Evolutionary conservation across 92 coral and sea anemone genomes (phyloP).

Genomic region (Nematostella vectensis): DNA sequence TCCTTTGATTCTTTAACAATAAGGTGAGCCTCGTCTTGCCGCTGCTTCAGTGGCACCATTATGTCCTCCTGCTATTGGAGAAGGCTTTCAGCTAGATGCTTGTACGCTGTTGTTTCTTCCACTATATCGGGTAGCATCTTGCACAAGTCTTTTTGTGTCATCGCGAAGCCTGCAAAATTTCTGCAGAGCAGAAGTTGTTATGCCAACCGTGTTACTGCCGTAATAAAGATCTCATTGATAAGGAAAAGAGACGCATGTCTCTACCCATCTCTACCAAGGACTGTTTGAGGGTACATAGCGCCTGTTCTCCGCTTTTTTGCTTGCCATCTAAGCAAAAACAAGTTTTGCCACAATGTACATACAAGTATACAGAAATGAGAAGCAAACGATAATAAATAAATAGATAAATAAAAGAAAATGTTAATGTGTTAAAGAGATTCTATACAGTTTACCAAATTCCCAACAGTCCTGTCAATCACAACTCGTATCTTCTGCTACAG

Average conservation of each 20-base stretch:
- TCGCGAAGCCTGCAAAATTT: slow-evolving; percentile 55
- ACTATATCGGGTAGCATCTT: slow-evolving; percentile 31
- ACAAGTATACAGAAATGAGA: no score
- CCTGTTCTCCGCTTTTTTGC: not conserved
- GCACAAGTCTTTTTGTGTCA: slow-evolving; percentile 36
- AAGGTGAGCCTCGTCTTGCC: slow-evolving; percentile 40
- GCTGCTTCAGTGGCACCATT: slow-evolving; percentile 31
- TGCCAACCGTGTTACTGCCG: slow-evolving; percentile 27
- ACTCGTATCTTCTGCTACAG: no score
- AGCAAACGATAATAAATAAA: no score
- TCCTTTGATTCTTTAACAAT: slow-evolving; percentile 34
- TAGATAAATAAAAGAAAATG: no score
- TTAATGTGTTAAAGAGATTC: no score
- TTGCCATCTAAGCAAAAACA: no score
- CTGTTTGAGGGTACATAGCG: slow-evolving; percentile 1
- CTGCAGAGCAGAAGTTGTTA: slow-evolving; percentile 3
- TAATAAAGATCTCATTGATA: slow-evolving; percentile 40
- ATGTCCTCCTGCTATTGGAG: slow-evolving; percentile 42
- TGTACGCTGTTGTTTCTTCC: slow-evolving; percentile 27
- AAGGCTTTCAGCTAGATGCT: slow-evolving; percentile 15
- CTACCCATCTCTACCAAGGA: slow-evolving; percentile 22
- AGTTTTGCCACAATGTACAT: no score
- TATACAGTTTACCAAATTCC: no score
- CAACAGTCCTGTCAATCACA: no score
- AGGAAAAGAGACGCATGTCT: slow-evolving; percentile 32